Conservation (phyloP, 2,888 invertebrate species). For the Bombylius major region DNA sequence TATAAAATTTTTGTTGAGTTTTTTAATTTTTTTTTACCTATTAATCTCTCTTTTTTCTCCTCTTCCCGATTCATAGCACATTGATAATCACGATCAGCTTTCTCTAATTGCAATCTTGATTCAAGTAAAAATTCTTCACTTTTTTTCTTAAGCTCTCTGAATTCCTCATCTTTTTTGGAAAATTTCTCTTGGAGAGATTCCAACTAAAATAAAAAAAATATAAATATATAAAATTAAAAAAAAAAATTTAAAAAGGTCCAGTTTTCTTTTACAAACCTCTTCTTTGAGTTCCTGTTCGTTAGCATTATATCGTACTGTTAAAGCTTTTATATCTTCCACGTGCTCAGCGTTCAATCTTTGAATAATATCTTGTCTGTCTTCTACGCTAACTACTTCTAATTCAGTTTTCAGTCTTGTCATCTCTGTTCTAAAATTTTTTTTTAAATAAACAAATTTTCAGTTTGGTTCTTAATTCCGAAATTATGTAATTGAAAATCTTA, state of each 20-base stretch:
- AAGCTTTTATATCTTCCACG: constrained; percentile 42
- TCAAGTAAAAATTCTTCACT: constrained; percentile 53
- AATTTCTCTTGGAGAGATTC: constrained; percentile 51
- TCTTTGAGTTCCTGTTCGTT: constrained; percentile 43
- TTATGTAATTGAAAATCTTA: constrained; percentile 15
- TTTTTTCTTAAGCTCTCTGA: constrained; percentile 48
- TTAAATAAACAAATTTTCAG: background rate
- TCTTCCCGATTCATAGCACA: constrained; percentile 34
- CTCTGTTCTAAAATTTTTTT: constrained; percentile 37
- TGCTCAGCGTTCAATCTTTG: constrained; percentile 43
- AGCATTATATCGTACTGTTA: constrained; percentile 43
- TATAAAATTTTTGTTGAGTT: background rate
- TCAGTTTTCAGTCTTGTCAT: constrained; percentile 48
- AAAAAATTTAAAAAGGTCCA: background rate
- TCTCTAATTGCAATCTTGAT: constrained; percentile 36
- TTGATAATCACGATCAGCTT: constrained; percentile 35
- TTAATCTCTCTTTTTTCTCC: constrained; percentile 28
- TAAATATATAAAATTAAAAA: background rate
- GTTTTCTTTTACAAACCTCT: constrained; percentile 35
- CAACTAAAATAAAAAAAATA: constrained; percentile 39
- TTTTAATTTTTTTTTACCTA: constrained; percentile 17
- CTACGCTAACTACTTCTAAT: constrained; percentile 46
- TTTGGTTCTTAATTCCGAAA: too few species aligned
- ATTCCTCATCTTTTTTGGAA: constrained; percentile 49
- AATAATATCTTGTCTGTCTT: constrained; percentile 46